Percentiles rank a stretch among this genome's conserved stretches.
Evolutionary conservation across 1,140 invertebrate species (phyloP).

Genomic region (Drosophila jambulina): DNA sequence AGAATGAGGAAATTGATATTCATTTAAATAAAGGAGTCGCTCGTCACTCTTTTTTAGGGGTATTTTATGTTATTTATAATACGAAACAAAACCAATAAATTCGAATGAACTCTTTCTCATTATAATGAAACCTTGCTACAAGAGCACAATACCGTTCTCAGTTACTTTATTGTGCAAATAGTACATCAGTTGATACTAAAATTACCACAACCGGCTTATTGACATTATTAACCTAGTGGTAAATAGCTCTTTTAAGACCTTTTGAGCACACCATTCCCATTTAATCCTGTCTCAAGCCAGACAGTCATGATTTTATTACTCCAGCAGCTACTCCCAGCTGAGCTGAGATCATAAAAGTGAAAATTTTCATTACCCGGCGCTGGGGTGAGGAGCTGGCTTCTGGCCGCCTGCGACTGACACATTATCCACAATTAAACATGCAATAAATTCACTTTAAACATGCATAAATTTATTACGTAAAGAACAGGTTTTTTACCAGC

Average conservation of each 20-base stretch:
- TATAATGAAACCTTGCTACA: no score
- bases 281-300: conserved; percentile 27
- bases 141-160: no score
- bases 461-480: conserved; percentile 67
- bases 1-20: neutral
- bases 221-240: conserved; percentile 8
- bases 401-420: conserved; percentile 38
- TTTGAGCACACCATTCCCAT: conserved; percentile 7
- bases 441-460: conserved; percentile 75
- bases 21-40: no score
- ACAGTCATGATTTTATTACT: conserved; percentile 18
- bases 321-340: conserved; percentile 25
- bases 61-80: neutral
- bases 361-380: conserved; percentile 46
- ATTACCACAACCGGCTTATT: neutral
- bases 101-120: neutral
- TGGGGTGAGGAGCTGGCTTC: conserved; percentile 9
- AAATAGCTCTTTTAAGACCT: conserved; percentile 6
- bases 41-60: no score
- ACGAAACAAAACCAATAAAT: neutral
- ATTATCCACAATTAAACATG: conserved; percentile 70
- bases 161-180: neutral
- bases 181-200: neutral
- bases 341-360: conserved; percentile 63
- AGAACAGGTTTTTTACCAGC: conserved; percentile 19